Base-by-base conservation (phyloP, 2,888 invertebrate species). In the Artemia sinica region DNA sequence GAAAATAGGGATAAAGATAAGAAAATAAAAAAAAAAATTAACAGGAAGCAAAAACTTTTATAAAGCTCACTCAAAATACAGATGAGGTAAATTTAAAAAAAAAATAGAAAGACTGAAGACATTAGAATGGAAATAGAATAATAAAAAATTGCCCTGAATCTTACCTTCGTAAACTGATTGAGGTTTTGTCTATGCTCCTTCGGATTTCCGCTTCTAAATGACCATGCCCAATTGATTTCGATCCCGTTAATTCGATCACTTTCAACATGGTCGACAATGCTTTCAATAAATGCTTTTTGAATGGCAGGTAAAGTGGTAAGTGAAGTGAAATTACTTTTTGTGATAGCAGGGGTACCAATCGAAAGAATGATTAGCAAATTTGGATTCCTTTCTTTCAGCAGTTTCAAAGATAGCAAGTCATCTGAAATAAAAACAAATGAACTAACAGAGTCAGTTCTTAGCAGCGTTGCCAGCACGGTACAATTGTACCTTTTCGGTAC, bases 161-260 rank as follows among this genome's bases (percentile, higher is more conserved):
- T 65, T 67, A 73, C 73, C 70, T 71, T 73, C 50, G 71, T 69
- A 9, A 72, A 70, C 8, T 70, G 69, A 11, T 70, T 72, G 11
- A 73, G 69, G n/a, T 72, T 71, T 2, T 71, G 63, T 58, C 63
- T 69, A 50, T 65, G 69, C 7, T 72, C 71, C 70, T 72, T 72
- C 5, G 28, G 14, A 1, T 71, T 72, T 28, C 71, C 71, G 8
- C 58, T 41, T 13, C 67, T 50, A 1, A 71, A 70, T 8, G 73
- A 72, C 73, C 73, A 73, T 65, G 70, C 69, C 73, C 73, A 73
- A 70, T 73, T 72, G 51, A 73, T 58, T 67, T 73, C 73, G 0
- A 73, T 50, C 1, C 73, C 73, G 67, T 73, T 71, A 49, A 73
- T 49, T 7, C 52, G 28, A n/a, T 69, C 52, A 11, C 51, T 10